A percentile compares a stretch with the other conserved stretches of the same genome.
These are phyloP conservation scores for Prinia subflava DNA, from an alignment of 2,113 vertebrate species.

Conservation along the genomic window DNA sequence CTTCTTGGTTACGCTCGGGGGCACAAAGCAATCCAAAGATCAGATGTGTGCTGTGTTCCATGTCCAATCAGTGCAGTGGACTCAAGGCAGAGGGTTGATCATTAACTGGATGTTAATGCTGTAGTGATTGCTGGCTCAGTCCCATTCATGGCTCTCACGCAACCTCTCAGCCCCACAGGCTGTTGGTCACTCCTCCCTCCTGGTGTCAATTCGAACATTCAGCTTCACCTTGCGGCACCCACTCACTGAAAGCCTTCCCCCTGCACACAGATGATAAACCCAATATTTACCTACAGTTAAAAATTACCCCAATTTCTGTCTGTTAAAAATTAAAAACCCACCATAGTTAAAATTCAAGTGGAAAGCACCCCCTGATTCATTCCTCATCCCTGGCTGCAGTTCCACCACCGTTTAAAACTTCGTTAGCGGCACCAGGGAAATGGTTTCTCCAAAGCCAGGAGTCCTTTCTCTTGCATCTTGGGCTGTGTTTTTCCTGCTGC, in stretches of 20 bases:
- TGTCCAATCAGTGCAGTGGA: neutral
- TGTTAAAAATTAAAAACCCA: neutral
- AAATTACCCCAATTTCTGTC: neutral
- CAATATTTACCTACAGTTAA: constrained; percentile 6
- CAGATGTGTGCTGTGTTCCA: rapidly evolving
- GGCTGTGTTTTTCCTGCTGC: neutral
- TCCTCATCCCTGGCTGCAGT: rapidly evolving
- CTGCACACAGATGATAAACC: neutral
- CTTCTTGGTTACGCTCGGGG: neutral
- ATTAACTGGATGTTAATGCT: neutral
- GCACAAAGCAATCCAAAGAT: neutral
- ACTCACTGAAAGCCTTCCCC: neutral
- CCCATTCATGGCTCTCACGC: neutral
- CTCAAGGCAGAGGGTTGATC: neutral
- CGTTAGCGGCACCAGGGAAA: neutral
- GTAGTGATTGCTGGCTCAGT: neutral
- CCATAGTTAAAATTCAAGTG: neutral
- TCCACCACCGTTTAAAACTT: neutral
- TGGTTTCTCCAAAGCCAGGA: neutral
- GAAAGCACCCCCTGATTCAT: neutral
- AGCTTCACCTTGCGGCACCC: rapidly evolving
- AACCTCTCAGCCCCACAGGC: neutral
- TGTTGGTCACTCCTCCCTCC: neutral
- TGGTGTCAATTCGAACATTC: neutral
- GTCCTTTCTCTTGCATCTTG: neutral